Conservation (phyloP, 2,888 invertebrate species). For the Penaeus monodon region DNA sequence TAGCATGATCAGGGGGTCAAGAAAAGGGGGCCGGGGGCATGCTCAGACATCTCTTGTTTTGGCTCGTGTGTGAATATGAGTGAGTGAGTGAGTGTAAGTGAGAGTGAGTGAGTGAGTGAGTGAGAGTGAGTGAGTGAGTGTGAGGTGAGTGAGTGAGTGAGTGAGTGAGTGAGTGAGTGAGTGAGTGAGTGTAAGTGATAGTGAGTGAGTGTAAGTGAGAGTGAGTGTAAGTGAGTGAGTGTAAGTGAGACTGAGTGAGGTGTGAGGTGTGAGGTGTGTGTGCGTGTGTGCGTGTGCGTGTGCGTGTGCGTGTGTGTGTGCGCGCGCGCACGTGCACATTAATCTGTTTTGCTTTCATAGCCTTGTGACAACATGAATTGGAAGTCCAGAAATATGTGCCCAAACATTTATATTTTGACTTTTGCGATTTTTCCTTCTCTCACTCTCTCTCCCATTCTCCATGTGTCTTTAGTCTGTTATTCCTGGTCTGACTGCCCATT, state of each 20-base stretch:
- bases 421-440: neutral
- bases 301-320: too few relatives aligned
- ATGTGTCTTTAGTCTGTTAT: neutral
- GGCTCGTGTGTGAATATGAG: neutral
- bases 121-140: neutral
- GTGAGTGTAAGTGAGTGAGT: neutral
- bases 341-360: too few relatives aligned
- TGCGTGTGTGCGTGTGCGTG: too few relatives aligned
- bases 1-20: constrained; percentile 16
- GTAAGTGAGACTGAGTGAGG: too few relatives aligned
- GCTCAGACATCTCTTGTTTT: neutral
- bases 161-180: neutral
- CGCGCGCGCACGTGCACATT: too few relatives aligned
- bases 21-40: neutral
- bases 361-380: neutral
- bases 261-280: too few relatives aligned
- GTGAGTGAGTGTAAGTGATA: neutral
- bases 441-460: neutral
- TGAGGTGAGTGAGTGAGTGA: neutral
- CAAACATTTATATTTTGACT: neutral
- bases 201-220: neutral
- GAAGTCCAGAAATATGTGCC: neutral
- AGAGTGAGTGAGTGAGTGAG: neutral
- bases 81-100: neutral
- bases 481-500: neutral